phyloP scores from a whole-genome alignment of 2,888 invertebrate species.

The Athalia circularis region DNA sequence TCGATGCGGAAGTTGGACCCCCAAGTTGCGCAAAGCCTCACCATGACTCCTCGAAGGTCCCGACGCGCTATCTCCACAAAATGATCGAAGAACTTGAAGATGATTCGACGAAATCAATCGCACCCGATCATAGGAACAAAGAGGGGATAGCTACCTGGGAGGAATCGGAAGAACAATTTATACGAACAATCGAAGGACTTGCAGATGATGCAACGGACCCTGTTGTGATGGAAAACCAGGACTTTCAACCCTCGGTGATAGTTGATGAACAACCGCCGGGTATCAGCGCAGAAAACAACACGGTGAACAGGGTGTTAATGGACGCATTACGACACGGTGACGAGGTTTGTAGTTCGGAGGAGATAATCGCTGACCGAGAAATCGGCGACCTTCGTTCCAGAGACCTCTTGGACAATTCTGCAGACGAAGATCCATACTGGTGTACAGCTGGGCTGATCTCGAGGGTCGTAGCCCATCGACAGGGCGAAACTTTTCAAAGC shows the following conservation, averaged over 20 bases:
- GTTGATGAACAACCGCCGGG: background rate
- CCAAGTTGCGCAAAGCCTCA: conserved; percentile 23
- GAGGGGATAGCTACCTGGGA: conserved; percentile 56
- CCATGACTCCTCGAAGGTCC: conserved; percentile 49
- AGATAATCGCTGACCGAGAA: background rate
- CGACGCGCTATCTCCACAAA: conserved; percentile 55
- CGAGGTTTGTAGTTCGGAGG: background rate
- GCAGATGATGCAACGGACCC: conserved; percentile 14
- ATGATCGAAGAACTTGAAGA: conserved; percentile 60
- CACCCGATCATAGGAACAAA: conserved; percentile 38
- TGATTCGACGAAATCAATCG: conserved; percentile 45
- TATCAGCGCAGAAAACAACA: background rate
- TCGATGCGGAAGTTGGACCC: conserved; percentile 28
- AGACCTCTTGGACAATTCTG: conserved; percentile 7
- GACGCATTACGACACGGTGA: background rate
- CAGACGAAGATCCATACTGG: conserved; percentile 35
- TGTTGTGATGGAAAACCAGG: background rate
- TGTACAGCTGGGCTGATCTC: conserved; percentile 33
- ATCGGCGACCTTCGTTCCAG: conserved; percentile 1
- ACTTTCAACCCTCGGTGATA: background rate
- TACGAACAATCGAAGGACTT: conserved; percentile 55
- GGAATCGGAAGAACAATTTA: conserved; percentile 59
- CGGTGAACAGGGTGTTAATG: background rate
- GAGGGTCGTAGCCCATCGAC: background rate
- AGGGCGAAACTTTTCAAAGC: background rate